Percentiles rank a stretch among this genome's conserved stretches.
Evolutionary conservation across 2,797 vertebrate genomes (phyloP).

Genomic region (Anableps anableps): DNA sequence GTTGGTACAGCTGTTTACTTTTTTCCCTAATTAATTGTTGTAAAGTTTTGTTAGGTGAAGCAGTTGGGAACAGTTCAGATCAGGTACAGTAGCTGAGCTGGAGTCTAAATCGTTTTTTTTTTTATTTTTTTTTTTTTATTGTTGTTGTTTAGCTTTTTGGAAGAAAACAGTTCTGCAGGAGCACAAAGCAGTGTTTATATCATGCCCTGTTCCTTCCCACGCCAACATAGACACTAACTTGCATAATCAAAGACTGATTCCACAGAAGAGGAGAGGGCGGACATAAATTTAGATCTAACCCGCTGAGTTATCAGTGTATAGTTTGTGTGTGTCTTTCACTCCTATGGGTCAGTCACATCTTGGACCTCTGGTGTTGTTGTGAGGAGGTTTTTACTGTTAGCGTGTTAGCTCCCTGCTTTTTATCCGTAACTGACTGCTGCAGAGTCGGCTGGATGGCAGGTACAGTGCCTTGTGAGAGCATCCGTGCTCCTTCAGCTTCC

Average conservation of each 20-base stretch:
- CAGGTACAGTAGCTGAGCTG: not conserved
- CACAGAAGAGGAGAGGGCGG: slow-evolving; percentile 10
- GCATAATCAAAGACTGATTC: slow-evolving; percentile 35
- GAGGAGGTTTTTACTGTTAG: not conserved
- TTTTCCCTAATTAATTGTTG: too few relatives aligned
- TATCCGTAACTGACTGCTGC: not conserved
- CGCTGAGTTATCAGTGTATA: not conserved
- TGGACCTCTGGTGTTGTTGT: not conserved
- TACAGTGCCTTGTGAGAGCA: not conserved
- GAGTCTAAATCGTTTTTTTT: not conserved
- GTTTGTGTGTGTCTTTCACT: slow-evolving; percentile 11
- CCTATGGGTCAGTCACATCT: slow-evolving; percentile 3
- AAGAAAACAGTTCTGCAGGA: not conserved
- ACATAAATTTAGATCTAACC: slow-evolving; percentile 13
- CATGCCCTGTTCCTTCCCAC: slow-evolving; percentile 8
- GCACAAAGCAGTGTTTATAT: not conserved
- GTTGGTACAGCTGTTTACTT: not conserved
- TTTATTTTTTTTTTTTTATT: too few relatives aligned
- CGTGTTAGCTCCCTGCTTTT: not conserved
- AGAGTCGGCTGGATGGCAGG: not conserved
- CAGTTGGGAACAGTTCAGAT: not conserved
- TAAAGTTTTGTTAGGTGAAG: not conserved
- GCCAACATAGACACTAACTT: slow-evolving; percentile 10
- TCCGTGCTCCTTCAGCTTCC: not conserved
- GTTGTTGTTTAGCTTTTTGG: not conserved